Conservation (phyloP, 2,113 vertebrate genomes). For the Nannobrachium achirus region DNA sequence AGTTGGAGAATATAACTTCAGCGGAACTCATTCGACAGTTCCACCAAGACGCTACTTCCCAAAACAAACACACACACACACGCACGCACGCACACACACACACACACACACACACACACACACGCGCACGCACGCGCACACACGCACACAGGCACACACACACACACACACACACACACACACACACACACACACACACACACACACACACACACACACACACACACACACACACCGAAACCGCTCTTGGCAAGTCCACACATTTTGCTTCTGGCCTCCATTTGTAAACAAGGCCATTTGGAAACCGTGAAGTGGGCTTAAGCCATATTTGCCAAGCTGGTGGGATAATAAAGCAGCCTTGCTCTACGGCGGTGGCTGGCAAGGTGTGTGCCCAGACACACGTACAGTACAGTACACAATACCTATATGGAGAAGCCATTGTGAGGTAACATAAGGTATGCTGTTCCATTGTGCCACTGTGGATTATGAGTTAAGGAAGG, state of each 20-base stretch:
- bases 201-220: neutral
- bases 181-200: conserved; percentile 7
- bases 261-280: conserved; percentile 32
- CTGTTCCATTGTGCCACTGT: conserved; percentile 47
- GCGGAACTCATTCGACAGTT: conserved; percentile 64
- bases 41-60: conserved; percentile 34
- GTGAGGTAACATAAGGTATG: conserved; percentile 62
- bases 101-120: conserved; percentile 3
- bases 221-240: conserved; percentile 23
- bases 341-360: conserved; percentile 13
- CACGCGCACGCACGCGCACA: conserved; percentile 2
- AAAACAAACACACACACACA: neutral
- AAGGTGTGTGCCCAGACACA: conserved; percentile 59
- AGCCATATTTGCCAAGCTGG: conserved; percentile 35
- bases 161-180: conserved; percentile 6
- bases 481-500: conserved; percentile 68
- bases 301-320: conserved; percentile 52
- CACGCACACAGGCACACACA: conserved; percentile 5
- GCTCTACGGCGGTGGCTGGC: conserved; percentile 40
- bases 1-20: conserved; percentile 47
- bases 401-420: conserved; percentile 36
- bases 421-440: conserved; percentile 55
- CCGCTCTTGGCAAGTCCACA: conserved; percentile 30
- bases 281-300: conserved; percentile 29
- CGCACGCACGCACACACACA: neutral